Evolutionary conservation across 2,797 vertebrate genomes (phyloP).

Genomic region (Centroberyx gerrardi): DNA sequence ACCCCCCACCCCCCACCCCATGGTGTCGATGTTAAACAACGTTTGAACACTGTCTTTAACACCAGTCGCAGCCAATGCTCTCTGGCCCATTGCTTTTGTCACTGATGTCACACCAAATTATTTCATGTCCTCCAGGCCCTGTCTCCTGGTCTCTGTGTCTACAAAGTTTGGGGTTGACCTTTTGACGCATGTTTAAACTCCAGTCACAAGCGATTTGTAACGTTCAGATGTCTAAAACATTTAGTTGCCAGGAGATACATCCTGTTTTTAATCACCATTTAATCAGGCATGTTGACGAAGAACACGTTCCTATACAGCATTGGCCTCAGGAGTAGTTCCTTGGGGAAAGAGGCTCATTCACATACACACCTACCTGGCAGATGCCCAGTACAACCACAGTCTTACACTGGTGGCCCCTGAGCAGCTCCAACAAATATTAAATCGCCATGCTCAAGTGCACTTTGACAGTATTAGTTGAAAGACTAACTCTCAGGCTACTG

Average conservation of each 20-base stretch:
- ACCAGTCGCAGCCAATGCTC: neutral
- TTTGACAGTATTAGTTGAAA: conserved; percentile 57
- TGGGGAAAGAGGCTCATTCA: neutral
- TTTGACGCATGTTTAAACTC: conserved; percentile 38
- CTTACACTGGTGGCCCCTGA: conserved; percentile 1
- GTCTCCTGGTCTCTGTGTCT: conserved; percentile 11
- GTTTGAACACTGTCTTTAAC: conserved; percentile 13
- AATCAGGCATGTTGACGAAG: conserved; percentile 7
- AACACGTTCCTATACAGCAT: neutral
- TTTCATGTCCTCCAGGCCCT: conserved; percentile 12
- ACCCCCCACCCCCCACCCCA: neutral
- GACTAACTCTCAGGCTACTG: conserved; percentile 42
- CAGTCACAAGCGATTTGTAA: conserved; percentile 34
- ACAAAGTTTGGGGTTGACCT: conserved; percentile 29
- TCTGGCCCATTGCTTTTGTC: conserved; percentile 9
- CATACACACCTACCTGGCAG: neutral
- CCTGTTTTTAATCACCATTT: conserved; percentile 3
- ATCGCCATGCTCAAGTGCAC: conserved; percentile 29
- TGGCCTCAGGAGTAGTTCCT: neutral
- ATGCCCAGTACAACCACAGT: conserved; percentile 2
- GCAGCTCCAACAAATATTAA: conserved; percentile 32
- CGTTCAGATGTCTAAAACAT: conserved; percentile 29
- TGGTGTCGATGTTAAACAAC: neutral
- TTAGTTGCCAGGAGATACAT: conserved; percentile 2
- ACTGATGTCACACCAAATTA: conserved; percentile 25